Evolutionary conservation across 92 coral and sea anemone species (phyloP).

Genomic region (Parazoanthus swiftii): DNA sequence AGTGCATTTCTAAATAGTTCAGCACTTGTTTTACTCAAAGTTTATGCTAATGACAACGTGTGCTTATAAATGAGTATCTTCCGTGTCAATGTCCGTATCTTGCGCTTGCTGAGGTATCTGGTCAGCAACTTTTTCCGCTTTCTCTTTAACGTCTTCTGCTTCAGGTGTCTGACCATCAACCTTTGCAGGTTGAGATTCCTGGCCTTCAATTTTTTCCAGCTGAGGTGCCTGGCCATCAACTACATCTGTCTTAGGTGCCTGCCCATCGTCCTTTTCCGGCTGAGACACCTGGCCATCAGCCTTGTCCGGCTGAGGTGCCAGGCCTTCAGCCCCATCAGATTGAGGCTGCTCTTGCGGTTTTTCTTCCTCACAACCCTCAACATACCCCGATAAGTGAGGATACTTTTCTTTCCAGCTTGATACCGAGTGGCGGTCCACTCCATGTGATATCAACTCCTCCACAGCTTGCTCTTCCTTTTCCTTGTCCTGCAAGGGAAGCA

Average conservation of each 20-base stretch:
- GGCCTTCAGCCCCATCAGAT: constrained; percentile 5
- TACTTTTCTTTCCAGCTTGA: constrained; percentile 74
- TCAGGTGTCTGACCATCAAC: neutral
- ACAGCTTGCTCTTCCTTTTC: constrained; percentile 67
- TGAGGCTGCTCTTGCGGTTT: neutral
- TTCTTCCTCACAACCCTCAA: neutral
- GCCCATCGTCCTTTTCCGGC: neutral
- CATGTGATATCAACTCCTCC: constrained; percentile 73
- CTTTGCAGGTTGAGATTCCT: neutral
- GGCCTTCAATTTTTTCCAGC: neutral
- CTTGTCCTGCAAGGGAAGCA: constrained; percentile 64
- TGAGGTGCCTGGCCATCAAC: constrained; percentile 11
- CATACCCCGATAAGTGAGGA: constrained; percentile 51
- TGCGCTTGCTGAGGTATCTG: constrained; percentile 18
- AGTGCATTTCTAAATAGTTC: neutral
- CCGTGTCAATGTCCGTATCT: neutral
- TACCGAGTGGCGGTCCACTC: constrained; percentile 67
- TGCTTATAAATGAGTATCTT: constrained; percentile 11
- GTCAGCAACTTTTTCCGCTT: neutral
- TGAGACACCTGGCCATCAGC: neutral
- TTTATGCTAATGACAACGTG: neutral
- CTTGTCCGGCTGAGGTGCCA: neutral
- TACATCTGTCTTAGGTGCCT: neutral
- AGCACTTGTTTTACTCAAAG: neutral
- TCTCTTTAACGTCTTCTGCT: neutral